Percentiles rank a stretch among this genome's conserved stretches.
Conservation (phyloP, 2,113 vertebrate genomes). For the Prolemur simus region DNA sequence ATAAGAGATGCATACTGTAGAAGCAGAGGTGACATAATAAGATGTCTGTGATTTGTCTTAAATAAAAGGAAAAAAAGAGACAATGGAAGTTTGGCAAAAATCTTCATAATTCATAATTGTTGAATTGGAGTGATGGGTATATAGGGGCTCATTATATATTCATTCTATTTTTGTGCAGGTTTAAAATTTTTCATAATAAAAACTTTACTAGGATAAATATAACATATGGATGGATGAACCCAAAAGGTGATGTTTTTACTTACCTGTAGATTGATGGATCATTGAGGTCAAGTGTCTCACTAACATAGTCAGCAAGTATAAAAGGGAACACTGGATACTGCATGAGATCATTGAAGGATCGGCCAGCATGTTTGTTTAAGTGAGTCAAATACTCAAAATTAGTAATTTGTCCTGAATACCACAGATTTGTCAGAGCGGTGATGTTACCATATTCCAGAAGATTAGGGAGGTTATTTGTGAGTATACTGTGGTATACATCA, state of each 20-base stretch:
- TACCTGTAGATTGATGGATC: conserved; percentile 93
- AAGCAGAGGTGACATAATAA: background rate
- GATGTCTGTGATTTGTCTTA: background rate
- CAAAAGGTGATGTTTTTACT: conserved; percentile 39
- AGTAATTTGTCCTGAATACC: conserved; percentile 97
- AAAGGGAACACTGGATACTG: conserved; percentile 99
- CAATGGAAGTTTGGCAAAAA: background rate
- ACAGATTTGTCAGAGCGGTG: conserved; percentile 95
- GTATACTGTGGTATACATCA: conserved; percentile 96
- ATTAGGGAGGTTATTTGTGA: conserved; percentile 96
- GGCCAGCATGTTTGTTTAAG: conserved; percentile 97
- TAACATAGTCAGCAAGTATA: conserved; percentile 95
- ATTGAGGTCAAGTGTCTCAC: conserved; percentile 93
- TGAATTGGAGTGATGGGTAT: background rate
- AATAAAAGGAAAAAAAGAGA: background rate
- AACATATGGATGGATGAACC: background rate
- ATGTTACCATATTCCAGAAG: conserved; percentile 98
- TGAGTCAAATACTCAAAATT: conserved; percentile 99
- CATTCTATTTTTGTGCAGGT: background rate
- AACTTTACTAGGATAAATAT: conserved; percentile 76
- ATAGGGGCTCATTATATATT: background rate
- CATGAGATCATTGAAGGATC: conserved; percentile 99
- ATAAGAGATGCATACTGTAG: background rate
- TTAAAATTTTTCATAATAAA: background rate
- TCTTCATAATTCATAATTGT: background rate